These are phyloP conservation scores for Hypena proboscidalis DNA, from an alignment of 2,888 invertebrate species.

Conservation along the genomic window DNA sequence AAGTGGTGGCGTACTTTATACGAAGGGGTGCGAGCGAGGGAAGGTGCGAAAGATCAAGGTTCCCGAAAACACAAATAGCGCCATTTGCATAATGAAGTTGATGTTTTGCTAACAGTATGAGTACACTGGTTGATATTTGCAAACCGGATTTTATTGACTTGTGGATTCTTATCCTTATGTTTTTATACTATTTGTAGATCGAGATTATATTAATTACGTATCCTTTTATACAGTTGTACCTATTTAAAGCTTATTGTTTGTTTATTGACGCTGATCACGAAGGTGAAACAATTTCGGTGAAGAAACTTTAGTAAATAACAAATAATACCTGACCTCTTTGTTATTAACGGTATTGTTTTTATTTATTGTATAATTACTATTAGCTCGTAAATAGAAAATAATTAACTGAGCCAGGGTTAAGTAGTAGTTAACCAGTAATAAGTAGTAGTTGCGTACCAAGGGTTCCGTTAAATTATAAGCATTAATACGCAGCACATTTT, in stretches of 20 bases:
- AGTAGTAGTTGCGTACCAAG: too few species aligned
- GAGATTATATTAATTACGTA: conserved; percentile 16
- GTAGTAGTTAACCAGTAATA: too few species aligned
- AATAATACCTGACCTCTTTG: too few species aligned
- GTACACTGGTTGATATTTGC: conserved; percentile 75
- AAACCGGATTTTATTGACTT: conserved; percentile 62
- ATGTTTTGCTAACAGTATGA: conserved; percentile 58
- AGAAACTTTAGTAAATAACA: too few species aligned
- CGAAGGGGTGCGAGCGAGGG: conserved; percentile 59
- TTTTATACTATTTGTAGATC: conserved; percentile 30
- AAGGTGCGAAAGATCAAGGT: conserved; percentile 73
- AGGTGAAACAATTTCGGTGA: too few species aligned
- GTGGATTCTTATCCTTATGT: conserved; percentile 38
- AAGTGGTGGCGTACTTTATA: conserved; percentile 40
- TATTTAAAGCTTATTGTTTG: neutral
- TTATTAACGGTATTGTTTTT: too few species aligned
- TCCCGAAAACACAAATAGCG: conserved; percentile 54
- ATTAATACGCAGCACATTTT: too few species aligned
- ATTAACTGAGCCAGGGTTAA: too few species aligned
- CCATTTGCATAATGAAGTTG: conserved; percentile 67
- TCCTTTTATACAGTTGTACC: neutral
- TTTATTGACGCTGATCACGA: neutral
- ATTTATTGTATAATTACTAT: too few species aligned
- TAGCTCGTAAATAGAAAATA: too few species aligned
- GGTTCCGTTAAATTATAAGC: too few species aligned